Base-by-base conservation (phyloP, 2,797 vertebrate genomes). In the Australoheros facetus region DNA sequence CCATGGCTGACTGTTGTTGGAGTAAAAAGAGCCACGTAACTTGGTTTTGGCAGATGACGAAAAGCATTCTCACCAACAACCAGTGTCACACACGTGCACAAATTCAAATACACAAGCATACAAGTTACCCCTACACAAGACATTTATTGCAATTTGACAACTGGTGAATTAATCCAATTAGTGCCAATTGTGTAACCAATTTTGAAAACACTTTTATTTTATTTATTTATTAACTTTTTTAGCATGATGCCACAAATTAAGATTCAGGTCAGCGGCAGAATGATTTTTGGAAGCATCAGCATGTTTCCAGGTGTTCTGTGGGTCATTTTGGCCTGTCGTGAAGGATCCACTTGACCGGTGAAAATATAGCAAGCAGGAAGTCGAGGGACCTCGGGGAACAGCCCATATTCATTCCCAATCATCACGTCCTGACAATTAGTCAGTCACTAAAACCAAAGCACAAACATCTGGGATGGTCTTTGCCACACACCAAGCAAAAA, bases 41-140 rank as follows among this genome's bases (percentile, higher is more conserved):
- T 70, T 75, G 10, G 78, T 79, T 84, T 80, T 86, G 83, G 86
- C 77, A 80, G 75, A 42, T 71, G 75, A 56, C 12, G 13, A 84
- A 87, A 75, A 62, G 23, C 60, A 71, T 81, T 69, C 23, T 37
- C 28, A 21, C 73, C 21, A 23, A 21, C 53, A 57, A 17, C 51
- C 53, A 26, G 4, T 42, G 60, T 28, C 2, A 26, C 26, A 26
- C 26, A 26, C 26, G 26, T 26, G 26, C 26, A 3, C 26, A 26
- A 26, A 26, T 19, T 42, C 57, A 45, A 39, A 53, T 56, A 70
- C 7, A 0, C 16, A 37, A 37, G 9, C 56, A 69, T 17, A 34
- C 30, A 30, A 54, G 23, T 34, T 58, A 48, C 42, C 17, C 28
- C 1, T 45, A 45, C 16, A 45, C 60, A 64, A 10, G 21, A 66